Conservation (phyloP, 2,888 invertebrate genomes). For the Thera britannica region DNA sequence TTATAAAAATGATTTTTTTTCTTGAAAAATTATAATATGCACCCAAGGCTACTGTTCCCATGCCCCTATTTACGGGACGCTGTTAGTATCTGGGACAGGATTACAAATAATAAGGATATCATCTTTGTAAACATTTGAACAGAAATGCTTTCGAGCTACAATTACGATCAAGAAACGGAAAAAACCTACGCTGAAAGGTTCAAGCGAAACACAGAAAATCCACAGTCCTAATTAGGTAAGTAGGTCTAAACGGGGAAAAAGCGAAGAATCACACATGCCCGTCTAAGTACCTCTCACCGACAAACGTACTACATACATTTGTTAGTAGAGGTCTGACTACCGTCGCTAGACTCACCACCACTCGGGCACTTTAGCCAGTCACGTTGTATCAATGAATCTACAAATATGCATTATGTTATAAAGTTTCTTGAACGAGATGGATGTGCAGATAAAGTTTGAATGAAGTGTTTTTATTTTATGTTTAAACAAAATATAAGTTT, state of each 20-base stretch:
- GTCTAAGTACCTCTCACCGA: conserved; percentile 33
- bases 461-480: too few relatives aligned
- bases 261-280: conserved; percentile 69
- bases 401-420: conserved; percentile 66
- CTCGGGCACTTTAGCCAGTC: conserved; percentile 83
- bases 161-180: conserved; percentile 17
- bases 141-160: conserved; percentile 41
- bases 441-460: conserved; percentile 45
- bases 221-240: conserved; percentile 38
- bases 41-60: too few relatives aligned
- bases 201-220: conserved; percentile 47
- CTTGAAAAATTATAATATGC: too few relatives aligned
- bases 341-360: conserved; percentile 82
- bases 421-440: conserved; percentile 39
- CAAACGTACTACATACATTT: conserved; percentile 15
- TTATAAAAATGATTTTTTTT: too few relatives aligned
- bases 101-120: too few relatives aligned
- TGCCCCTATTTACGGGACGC: too few relatives aligned
- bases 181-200: conserved; percentile 46
- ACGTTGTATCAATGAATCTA: conserved; percentile 84
- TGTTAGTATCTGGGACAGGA: too few relatives aligned
- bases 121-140: background rate
- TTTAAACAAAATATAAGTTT: too few relatives aligned
- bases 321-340: conserved; percentile 57
- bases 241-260: conserved; percentile 54